Evolutionary conservation across 2,888 invertebrate species (phyloP), one percentile per base, ranked within the genome.

Genomic region (Diadegma fenestrale): DNA sequence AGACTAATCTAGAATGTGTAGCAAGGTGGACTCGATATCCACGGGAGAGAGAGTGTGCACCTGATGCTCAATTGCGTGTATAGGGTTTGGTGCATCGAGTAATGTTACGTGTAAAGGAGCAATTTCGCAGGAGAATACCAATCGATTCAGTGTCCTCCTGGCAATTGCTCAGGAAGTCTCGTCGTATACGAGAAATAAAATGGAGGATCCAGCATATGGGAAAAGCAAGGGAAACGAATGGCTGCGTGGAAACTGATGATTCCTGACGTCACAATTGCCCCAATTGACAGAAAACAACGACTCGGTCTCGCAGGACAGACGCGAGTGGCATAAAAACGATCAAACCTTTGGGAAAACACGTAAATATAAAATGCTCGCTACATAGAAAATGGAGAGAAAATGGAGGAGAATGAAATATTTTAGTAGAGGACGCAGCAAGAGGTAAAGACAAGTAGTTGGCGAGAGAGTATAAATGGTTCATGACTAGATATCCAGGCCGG

Each of bases 61-160:
- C 85, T 75, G 77, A 58, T 77, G 78, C 51, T 17, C 45, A 26
- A 17, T 5, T 75, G 26, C 26, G 19, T 41, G n/a, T n/a, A n/a
- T n/a, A 48, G 63, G 26, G 63, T 75, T 64, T n/a, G 69, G 26
- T 58, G 61, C 54, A 54, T 37, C 48, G 72, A 45, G 80, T 72
- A 80, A 77, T 77, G 81, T 64, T 41, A 63, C 68, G 68, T 69
- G 26, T 33, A 33, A 41, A 54, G 71, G 75, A 79, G 80, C 78
- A 79, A 81, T 85, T 85, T 85, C 75, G 26, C 19, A 22, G 72
- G 80, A 22, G 72, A 76, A 72, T 41, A 30, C 64, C 71, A 75
- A 82, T 85, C 69, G 75, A 63, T 79, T 41, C n/a, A 58, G 45
- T 73, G 64, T 71, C 41, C 19, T 30, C 48, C 63, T 33, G 51